Evolutionary conservation across 1,140 invertebrate species (phyloP).

Genomic region (Stegodyphus dumicola): DNA sequence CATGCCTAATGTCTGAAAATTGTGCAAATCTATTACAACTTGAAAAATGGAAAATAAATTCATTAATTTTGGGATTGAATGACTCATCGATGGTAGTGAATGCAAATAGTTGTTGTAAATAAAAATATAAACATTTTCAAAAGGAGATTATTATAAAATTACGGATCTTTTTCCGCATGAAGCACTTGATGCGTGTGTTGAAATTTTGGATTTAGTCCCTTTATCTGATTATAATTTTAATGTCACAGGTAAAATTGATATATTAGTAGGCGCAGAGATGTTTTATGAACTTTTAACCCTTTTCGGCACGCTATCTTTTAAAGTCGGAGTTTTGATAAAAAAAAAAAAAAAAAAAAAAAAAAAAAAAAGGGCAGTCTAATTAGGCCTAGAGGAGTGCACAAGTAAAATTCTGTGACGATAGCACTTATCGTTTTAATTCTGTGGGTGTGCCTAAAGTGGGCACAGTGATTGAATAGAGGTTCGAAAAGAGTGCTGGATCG

Average conservation of each 20-base stretch:
- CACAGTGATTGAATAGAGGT: no score
- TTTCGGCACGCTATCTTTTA: no score
- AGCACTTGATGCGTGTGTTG: neutral
- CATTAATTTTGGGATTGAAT: neutral
- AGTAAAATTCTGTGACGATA: no score
- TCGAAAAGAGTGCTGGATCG: no score
- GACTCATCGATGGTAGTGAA: neutral
- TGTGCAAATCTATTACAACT: conserved; percentile 8
- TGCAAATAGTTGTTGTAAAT: neutral
- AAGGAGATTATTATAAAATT: neutral
- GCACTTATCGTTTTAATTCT: no score
- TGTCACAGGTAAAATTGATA: conserved; percentile 1
- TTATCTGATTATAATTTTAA: neutral
- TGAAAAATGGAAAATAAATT: neutral
- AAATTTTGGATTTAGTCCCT: neutral
- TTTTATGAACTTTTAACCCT: no score
- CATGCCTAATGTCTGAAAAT: neutral
- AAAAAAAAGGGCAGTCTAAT: no score
- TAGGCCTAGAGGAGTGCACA: no score
- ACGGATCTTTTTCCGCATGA: conserved; percentile 7
- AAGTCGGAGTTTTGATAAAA: no score
- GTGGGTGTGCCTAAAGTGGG: no score
- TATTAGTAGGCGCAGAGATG: neutral
- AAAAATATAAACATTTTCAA: neutral
- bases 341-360: no score